These are phyloP conservation scores for Leucopsar rothschildi DNA, from an alignment of 2,113 vertebrate species.

Conservation along the genomic window DNA sequence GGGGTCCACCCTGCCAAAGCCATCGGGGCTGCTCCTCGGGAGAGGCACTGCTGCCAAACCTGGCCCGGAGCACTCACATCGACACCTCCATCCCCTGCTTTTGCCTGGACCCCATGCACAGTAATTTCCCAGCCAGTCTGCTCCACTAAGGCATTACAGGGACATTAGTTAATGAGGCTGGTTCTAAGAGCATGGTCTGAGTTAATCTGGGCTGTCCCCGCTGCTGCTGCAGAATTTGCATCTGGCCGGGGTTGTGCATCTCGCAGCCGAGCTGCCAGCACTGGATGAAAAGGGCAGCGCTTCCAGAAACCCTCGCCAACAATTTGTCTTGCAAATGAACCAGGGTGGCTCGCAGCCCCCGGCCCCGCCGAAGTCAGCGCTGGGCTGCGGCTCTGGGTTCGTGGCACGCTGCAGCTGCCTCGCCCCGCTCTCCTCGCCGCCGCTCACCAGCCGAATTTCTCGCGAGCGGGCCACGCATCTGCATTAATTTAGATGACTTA, in stretches of 20 bases:
- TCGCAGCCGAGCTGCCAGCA: background rate
- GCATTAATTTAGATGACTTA: conserved; percentile 27
- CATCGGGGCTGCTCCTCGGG: background rate
- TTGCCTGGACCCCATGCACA: fast-evolving
- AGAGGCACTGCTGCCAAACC: background rate
- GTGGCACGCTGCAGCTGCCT: background rate
- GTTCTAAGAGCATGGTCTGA: background rate
- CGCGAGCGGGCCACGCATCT: background rate
- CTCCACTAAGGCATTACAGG: background rate
- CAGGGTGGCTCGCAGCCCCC: fast-evolving
- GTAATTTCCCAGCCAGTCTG: background rate
- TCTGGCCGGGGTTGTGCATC: background rate
- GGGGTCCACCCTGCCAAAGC: background rate
- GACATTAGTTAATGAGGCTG: background rate
- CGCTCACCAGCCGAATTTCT: background rate
- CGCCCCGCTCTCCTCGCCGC: background rate
- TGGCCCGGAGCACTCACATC: fast-evolving
- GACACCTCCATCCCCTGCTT: background rate
- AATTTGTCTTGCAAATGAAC: background rate
- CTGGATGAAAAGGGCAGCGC: background rate
- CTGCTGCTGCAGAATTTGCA: background rate
- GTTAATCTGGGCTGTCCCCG: background rate
- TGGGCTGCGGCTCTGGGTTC: background rate
- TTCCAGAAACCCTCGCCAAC: background rate
- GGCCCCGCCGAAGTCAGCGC: fast-evolving